Conservation (phyloP, 2,797 vertebrate genomes). For the Gymnopithys bicolor region DNA sequence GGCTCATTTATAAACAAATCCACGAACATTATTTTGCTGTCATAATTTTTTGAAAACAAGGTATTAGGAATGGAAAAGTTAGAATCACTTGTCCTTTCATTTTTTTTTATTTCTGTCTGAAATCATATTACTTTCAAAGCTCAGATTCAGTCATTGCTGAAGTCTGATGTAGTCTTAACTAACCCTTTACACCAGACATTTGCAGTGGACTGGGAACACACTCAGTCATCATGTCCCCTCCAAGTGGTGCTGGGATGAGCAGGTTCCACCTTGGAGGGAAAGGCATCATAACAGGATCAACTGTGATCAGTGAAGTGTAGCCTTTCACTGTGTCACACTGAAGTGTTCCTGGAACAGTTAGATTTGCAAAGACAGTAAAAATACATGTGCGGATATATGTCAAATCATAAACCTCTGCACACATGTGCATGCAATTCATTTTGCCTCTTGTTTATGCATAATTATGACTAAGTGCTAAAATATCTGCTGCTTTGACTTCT, state of each 20-base stretch:
- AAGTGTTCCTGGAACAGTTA: neutral
- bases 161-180: neutral
- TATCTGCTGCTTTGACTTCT: neutral
- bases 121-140: neutral
- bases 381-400: neutral
- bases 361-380: neutral
- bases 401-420: neutral
- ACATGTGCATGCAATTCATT: neutral
- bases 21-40: neutral
- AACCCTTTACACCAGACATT: neutral
- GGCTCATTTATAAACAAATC: neutral
- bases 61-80: neutral
- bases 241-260: neutral
- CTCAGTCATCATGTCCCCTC: neutral
- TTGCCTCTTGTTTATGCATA: neutral
- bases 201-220: neutral
- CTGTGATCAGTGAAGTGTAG: neutral
- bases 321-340: neutral
- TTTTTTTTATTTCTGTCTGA: neutral
- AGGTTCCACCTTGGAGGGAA: neutral
- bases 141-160: neutral
- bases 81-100: accelerated
- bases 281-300: neutral
- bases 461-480: neutral
- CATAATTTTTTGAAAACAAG: neutral